Evolutionary conservation across 2,888 invertebrate genomes (phyloP).

Genomic region (Pherbina coryleti): DNA sequence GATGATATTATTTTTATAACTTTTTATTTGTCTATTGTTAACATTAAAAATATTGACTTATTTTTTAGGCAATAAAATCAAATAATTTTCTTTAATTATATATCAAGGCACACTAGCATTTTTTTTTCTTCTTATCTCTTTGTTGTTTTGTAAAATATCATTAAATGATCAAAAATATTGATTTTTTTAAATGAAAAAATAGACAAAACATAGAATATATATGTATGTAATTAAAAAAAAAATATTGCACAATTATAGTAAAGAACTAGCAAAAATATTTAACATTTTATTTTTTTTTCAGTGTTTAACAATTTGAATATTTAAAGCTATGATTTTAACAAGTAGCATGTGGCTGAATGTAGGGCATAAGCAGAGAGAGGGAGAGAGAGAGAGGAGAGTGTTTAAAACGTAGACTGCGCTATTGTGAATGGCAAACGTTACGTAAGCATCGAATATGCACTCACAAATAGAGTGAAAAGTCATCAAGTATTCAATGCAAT

Average conservation of each 20-base stretch:
- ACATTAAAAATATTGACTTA: slow-evolving; percentile 24
- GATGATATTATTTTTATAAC: slow-evolving; percentile 21
- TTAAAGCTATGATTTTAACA: not conserved
- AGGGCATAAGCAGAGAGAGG: not conserved
- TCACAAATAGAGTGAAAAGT: too few relatives aligned
- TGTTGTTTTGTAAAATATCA: too few relatives aligned
- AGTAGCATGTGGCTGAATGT: not conserved
- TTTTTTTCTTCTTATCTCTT: slow-evolving; percentile 38
- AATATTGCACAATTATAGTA: slow-evolving; percentile 27
- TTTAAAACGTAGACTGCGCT: too few relatives aligned
- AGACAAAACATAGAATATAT: slow-evolving; percentile 47
- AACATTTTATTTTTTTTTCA: slow-evolving; percentile 20
- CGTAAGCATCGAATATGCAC: too few relatives aligned
- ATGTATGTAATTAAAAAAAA: not conserved
- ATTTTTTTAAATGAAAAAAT: slow-evolving; percentile 40
- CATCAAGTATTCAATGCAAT: too few relatives aligned
- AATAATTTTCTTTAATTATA: slow-evolving; percentile 39
- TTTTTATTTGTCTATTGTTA: slow-evolving; percentile 40
- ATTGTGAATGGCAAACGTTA: too few relatives aligned
- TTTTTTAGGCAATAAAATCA: slow-evolving; percentile 29
- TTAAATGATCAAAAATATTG: too few relatives aligned
- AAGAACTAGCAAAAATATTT: slow-evolving; percentile 49
- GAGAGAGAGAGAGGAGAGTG: too few relatives aligned
- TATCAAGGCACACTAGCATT: slow-evolving; percentile 66
- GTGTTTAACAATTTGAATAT: not conserved